phyloP scores from a whole-genome alignment of 2,113 vertebrate species.

The Protobothrops flavoviridis region DNA sequence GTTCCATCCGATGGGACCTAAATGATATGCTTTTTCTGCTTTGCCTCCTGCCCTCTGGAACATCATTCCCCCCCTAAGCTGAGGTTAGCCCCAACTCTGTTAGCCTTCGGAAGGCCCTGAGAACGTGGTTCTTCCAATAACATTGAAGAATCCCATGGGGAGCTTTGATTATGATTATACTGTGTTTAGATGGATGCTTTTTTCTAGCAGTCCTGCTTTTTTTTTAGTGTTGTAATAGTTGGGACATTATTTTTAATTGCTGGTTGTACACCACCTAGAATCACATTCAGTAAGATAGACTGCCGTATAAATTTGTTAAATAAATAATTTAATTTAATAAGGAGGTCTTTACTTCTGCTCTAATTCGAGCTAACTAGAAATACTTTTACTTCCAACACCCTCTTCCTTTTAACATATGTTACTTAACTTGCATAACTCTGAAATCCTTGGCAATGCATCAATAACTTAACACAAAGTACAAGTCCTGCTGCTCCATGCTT shows the following conservation, averaged over 20 bases:
- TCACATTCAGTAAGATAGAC: not conserved
- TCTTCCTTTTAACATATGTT: slow-evolving; percentile 34
- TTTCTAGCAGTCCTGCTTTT: not conserved
- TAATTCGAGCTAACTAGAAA: not conserved
- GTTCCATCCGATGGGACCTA: not conserved
- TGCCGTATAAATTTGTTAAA: not conserved
- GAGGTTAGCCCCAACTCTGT: not conserved
- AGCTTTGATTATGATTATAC: not conserved
- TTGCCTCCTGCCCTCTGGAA: not conserved
- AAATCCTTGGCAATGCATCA: slow-evolving; percentile 54
- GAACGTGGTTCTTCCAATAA: not conserved
- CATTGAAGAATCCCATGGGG: not conserved
- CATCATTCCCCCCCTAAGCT: not conserved
- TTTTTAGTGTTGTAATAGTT: not conserved
- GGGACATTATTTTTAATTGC: not conserved
- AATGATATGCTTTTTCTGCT: not conserved
- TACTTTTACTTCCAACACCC: slow-evolving; percentile 48
- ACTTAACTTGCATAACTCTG: slow-evolving; percentile 41
- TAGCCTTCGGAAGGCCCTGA: not conserved
- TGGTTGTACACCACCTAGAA: not conserved
- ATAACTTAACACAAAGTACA: slow-evolving; percentile 28
- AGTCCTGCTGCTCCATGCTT: slow-evolving; percentile 2
- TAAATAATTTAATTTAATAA: not conserved
- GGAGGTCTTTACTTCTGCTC: not conserved
- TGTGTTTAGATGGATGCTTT: not conserved